Evolutionary conservation across 2,888 invertebrate species (phyloP), one percentile per base, ranked within the genome.

Genomic region (Caradrina clavipalpis): DNA sequence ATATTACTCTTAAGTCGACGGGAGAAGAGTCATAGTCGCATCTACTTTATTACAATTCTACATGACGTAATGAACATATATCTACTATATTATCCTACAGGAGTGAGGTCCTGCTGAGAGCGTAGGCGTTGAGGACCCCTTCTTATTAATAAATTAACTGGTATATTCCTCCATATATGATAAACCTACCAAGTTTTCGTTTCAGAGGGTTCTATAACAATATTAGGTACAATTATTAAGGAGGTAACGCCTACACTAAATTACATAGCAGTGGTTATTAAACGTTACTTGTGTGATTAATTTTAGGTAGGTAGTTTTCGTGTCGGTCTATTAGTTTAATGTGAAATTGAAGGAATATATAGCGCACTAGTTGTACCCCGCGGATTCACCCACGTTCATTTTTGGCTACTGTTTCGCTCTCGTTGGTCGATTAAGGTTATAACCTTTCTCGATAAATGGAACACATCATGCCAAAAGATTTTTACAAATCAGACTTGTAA

Each of bases 221-320:
- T 49, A 79, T 45, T 45, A 59, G 2, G 21, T 39, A 54, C 4
- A 59, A 35, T 62, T 47, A 60, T 26, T 15, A 49, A 13, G 3
- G 10, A 42, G 21, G 47, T 65, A 66, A 70, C 81, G 81, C 77
- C 77, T 78, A 76, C 65, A 53, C 50, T 6, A 63, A 61, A 76
- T 50, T 42, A 39, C 19, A 76, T 81, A 69, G 77, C 77, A 81
- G 17, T 47, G 55, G 57, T 57, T 55, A 49, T 61, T 22, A 61
- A 57, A 45, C 50, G 63, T 61, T 60, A 31, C 63, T 50, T 35
- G 50, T 19, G 45, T 51, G 39, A 56, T 75, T 68, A 65, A 50
- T 75, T 77, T 75, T 19, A 22, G 15, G 35, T 22, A 56, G 54
- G 69, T 2, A 60, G 61, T 51, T 45, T 22, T 50, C 51, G 19